Evolutionary conservation across 2,797 vertebrate species (phyloP).

Genomic region (Pteropus rufus): DNA sequence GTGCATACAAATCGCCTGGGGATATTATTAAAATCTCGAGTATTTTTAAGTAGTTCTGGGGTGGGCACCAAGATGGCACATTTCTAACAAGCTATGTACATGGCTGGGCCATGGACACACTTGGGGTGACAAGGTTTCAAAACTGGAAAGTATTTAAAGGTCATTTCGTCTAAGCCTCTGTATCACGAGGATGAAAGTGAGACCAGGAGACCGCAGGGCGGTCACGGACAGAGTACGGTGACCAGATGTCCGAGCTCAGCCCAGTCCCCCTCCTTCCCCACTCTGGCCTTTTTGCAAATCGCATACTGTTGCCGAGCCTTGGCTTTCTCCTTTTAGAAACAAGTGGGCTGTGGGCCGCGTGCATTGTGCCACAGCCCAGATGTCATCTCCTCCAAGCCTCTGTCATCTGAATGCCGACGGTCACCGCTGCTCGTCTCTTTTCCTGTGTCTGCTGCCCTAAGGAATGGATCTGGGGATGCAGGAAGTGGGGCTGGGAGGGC

Average conservation of each 20-base stretch:
- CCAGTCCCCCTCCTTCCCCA: no score
- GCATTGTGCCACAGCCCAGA: background rate
- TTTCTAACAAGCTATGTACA: background rate
- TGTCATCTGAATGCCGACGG: background rate
- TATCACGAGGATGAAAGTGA: background rate
- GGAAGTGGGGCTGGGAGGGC: background rate
- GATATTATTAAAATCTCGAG: background rate
- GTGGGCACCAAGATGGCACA: background rate
- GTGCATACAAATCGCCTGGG: background rate
- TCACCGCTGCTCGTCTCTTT: background rate
- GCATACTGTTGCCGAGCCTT: background rate
- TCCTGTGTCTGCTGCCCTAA: background rate
- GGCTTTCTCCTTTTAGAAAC: conserved; percentile 4
- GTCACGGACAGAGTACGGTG: background rate
- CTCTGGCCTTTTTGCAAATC: background rate
- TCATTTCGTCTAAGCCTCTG: background rate
- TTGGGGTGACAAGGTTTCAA: background rate
- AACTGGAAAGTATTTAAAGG: background rate
- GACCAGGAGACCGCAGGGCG: background rate
- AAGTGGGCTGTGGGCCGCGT: background rate
- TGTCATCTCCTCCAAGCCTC: background rate
- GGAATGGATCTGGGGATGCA: background rate
- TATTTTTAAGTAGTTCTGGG: background rate
- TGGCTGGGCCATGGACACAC: background rate
- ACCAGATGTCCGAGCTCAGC: background rate